Percentiles rank a stretch among this genome's conserved stretches.
Evolutionary conservation across 2,888 invertebrate species (phyloP).

Genomic region (Volucella inanis): DNA sequence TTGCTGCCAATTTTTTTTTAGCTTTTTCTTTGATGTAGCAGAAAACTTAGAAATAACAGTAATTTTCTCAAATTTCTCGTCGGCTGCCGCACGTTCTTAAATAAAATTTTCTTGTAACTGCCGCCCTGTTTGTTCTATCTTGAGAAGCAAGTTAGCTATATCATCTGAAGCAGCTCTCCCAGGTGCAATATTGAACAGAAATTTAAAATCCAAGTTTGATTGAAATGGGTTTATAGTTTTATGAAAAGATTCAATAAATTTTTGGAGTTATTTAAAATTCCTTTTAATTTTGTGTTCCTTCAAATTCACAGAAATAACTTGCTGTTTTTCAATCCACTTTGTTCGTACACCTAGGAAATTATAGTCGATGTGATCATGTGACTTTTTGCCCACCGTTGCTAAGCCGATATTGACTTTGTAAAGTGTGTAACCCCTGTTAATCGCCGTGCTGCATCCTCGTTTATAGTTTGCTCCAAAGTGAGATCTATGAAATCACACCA

Average conservation of each 20-base stretch:
- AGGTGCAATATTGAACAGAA: conserved; percentile 13
- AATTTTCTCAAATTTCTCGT: conserved; percentile 18
- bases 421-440: conserved; percentile 13
- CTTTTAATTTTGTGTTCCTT: conserved; percentile 4
- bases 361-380: conserved; percentile 9
- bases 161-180: conserved; percentile 17
- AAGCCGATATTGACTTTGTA: conserved; percentile 10
- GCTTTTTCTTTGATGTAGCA: conserved; percentile 12
- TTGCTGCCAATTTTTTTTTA: not conserved
- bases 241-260: conserved; percentile 5
- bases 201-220: conserved; percentile 1
- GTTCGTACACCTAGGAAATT: conserved; percentile 8
- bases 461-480: too few species aligned
- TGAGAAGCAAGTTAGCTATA: too few species aligned
- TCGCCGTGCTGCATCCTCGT: not conserved
- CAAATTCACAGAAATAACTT: conserved; percentile 7
- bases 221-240: conserved; percentile 12
- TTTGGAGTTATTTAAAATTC: not conserved
- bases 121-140: too few species aligned
- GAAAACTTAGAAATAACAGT: conserved; percentile 13
- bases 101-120: not conserved
- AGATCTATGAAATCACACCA: too few species aligned
- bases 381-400: conserved; percentile 20
- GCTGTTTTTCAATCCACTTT: conserved; percentile 1
- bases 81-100: conserved; percentile 9